Percentiles rank a stretch among this genome's conserved stretches.
phyloP scores from a whole-genome alignment of 2,888 invertebrate genomes.

The Drosophila eohydei region DNA sequence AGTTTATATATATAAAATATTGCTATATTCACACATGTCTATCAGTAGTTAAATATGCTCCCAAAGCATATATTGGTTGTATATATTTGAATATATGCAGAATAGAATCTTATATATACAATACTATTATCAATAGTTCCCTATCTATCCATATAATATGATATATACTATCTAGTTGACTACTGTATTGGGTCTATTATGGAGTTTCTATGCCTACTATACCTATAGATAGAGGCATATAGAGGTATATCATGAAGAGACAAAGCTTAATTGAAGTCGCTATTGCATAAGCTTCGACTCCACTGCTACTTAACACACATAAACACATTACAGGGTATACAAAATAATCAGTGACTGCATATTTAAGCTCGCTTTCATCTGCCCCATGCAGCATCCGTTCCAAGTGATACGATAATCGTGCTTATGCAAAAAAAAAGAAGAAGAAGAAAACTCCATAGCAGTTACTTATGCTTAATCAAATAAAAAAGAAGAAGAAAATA shows the following conservation, averaged over 20 bases:
- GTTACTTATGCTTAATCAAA: slow-evolving; percentile 12
- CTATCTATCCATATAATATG: neutral
- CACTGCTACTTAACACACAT: neutral
- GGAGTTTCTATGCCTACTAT: no score
- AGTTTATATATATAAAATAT: no score
- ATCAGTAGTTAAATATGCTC: no score
- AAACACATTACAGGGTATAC: slow-evolving; percentile 8
- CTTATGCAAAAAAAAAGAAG: slow-evolving; percentile 7
- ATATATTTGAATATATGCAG: no score
- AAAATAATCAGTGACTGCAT: neutral
- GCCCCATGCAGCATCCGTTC: slow-evolving; percentile 11
- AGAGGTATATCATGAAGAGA: no score
- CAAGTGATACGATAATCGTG: slow-evolving; percentile 18
- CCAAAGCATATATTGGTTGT: no score
- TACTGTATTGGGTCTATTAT: no score
- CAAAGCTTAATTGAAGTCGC: neutral
- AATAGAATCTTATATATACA: neutral
- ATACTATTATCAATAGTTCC: neutral
- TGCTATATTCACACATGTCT: no score
- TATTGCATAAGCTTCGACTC: neutral
- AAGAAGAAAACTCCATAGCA: slow-evolving; percentile 4
- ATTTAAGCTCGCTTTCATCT: neutral
- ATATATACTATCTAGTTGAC: neutral
- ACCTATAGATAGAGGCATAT: no score
- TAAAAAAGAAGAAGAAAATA: neutral